phyloP scores from a whole-genome alignment of 2,797 vertebrate species.

The Phalloptychus januarius region DNA sequence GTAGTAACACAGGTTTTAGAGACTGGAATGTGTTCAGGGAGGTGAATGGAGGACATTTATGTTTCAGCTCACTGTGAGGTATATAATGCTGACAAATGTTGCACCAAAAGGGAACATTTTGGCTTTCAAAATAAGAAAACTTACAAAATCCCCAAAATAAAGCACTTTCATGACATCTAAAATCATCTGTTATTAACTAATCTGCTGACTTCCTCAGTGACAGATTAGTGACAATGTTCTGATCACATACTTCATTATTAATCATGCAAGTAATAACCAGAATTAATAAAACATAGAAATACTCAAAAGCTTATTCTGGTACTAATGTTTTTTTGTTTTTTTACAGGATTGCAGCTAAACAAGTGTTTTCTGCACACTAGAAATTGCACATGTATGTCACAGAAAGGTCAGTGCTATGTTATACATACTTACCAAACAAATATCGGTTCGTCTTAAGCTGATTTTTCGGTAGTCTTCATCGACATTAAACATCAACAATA shows the following conservation, averaged over 20 bases:
- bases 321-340: conserved; percentile 24
- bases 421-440: conserved; percentile 59
- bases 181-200: conserved; percentile 26
- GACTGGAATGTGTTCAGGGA: conserved; percentile 10
- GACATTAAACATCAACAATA: conserved; percentile 42
- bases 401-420: conserved; percentile 65
- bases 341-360: conserved; percentile 25
- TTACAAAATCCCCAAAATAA: conserved; percentile 18
- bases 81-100: conserved; percentile 50
- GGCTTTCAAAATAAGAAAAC: conserved; percentile 26
- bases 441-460: conserved; percentile 34
- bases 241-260: conserved; percentile 19
- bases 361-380: conserved; percentile 30
- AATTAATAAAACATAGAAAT: conserved; percentile 33
- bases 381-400: conserved; percentile 51
- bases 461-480: conserved; percentile 23
- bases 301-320: conserved; percentile 40
- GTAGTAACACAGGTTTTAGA: conserved; percentile 7
- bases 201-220: conserved; percentile 20
- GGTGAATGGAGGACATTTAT: conserved; percentile 41
- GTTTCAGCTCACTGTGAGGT: conserved; percentile 58
- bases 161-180: conserved; percentile 11
- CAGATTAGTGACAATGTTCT: conserved; percentile 14
- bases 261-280: conserved; percentile 53
- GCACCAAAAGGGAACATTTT: conserved; percentile 31